A percentile compares a stretch with the other conserved stretches of the same genome.
Evolutionary conservation across 2,113 vertebrate genomes (phyloP).

Genomic region (Myiopsitta monachus): DNA sequence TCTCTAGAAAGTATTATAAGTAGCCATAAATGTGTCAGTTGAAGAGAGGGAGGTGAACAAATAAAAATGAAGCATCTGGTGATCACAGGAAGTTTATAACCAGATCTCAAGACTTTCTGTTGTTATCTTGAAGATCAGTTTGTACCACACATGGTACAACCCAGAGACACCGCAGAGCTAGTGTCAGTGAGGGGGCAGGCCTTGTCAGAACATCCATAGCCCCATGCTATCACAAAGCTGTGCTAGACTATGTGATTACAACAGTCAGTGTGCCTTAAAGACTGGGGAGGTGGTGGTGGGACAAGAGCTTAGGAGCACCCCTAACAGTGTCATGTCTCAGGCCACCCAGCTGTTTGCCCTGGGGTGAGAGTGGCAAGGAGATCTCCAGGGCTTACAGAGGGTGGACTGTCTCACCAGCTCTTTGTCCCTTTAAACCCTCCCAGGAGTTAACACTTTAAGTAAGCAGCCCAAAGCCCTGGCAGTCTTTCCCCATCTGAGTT

Average conservation of each 20-base stretch:
- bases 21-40: slow-evolving; percentile 19
- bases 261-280: neutral
- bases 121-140: neutral
- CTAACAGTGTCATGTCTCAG: neutral
- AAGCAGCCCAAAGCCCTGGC: neutral
- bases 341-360: neutral
- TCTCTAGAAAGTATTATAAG: neutral
- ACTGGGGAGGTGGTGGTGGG: neutral
- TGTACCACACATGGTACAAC: neutral
- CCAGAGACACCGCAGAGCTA: neutral
- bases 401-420: neutral
- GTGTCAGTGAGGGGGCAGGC: neutral
- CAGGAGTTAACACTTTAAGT: neutral
- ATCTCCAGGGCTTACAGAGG: neutral
- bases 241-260: neutral
- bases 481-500: neutral
- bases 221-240: neutral
- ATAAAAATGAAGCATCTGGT: slow-evolving; percentile 14
- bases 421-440: neutral
- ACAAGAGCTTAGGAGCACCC: neutral
- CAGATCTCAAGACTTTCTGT: neutral
- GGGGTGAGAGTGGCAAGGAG: neutral
- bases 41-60: neutral
- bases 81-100: neutral
- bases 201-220: neutral